phyloP scores from a whole-genome alignment of 2,888 invertebrate species.

The Neria commutata region DNA sequence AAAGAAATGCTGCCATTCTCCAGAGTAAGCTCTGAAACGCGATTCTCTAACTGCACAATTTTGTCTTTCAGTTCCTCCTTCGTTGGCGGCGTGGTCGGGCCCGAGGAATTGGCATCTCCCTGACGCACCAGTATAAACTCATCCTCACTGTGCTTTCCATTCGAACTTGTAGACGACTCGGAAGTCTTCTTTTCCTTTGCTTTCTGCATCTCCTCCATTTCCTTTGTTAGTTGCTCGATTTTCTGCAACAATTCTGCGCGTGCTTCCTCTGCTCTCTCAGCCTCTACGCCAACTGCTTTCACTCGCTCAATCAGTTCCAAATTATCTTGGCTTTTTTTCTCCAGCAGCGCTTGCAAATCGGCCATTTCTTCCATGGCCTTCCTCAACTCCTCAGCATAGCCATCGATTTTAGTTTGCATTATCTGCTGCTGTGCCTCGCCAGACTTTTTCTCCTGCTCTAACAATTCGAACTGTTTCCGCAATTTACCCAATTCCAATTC shows the following conservation, averaged over 20 bases:
- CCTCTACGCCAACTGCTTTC: constrained; percentile 38
- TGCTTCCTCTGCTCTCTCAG: constrained; percentile 42
- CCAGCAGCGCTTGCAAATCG: constrained; percentile 47
- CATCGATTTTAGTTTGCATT: constrained; percentile 45
- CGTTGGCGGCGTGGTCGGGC: constrained; percentile 39
- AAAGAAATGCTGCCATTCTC: constrained; percentile 44
- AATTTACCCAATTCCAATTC: constrained; percentile 44
- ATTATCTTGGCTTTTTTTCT: constrained; percentile 49
- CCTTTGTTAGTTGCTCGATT: constrained; percentile 38
- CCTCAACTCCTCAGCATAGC: constrained; percentile 44
- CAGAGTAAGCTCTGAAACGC: constrained; percentile 44
- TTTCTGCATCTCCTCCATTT: constrained; percentile 45
- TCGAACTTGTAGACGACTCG: constrained; percentile 48
- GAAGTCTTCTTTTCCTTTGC: constrained; percentile 51
- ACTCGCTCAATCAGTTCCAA: constrained; percentile 50
- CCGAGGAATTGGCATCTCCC: constrained; percentile 42
- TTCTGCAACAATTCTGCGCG: constrained; percentile 46
- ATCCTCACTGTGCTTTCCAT: constrained; percentile 53
- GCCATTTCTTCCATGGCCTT: constrained; percentile 45
- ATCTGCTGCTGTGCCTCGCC: constrained; percentile 35
- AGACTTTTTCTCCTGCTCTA: constrained; percentile 34
- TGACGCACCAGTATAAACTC: constrained; percentile 57
- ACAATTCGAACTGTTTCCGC: constrained; percentile 38
- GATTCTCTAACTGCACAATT: constrained; percentile 50
- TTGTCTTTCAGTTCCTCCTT: constrained; percentile 57